Percentiles rank a stretch among this genome's conserved stretches.
Evolutionary conservation across 2,888 invertebrate species (phyloP).

Genomic region (Dexiosoma caninum): DNA sequence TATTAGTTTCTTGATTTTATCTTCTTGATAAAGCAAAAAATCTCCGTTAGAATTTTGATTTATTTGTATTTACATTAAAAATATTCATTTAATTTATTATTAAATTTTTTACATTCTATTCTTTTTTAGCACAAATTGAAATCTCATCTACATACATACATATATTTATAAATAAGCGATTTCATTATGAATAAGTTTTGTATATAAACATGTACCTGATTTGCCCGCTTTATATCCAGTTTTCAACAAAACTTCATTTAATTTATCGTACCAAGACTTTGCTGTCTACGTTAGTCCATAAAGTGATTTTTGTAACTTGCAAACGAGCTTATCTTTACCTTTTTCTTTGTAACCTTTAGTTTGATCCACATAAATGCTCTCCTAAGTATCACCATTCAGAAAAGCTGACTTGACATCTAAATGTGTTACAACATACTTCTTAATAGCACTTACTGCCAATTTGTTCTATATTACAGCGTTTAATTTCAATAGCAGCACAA

Average conservation of each 20-base stretch:
- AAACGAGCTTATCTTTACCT: constrained; percentile 1
- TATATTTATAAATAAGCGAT: not conserved
- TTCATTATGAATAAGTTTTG: not conserved
- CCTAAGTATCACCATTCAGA: constrained; percentile 9
- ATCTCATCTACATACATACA: constrained; percentile 17
- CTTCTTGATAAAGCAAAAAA: too few relatives aligned
- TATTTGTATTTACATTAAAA: too few relatives aligned
- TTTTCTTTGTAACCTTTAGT: not conserved
- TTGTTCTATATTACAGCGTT: too few relatives aligned
- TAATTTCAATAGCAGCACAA: too few relatives aligned
- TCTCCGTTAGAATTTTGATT: too few relatives aligned
- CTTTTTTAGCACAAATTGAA: not conserved
- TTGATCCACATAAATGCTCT: constrained; percentile 33
- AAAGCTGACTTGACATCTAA: too few relatives aligned
- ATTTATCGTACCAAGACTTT: constrained; percentile 14
- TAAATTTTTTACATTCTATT: not conserved
- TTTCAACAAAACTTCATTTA: constrained; percentile 2
- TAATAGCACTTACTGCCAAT: constrained; percentile 15
- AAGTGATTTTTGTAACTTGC: constrained; percentile 21
- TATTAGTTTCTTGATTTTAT: constrained; percentile 5
- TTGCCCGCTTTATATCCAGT: constrained; percentile 4
- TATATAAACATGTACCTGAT: constrained; percentile 23
- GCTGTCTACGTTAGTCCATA: constrained; percentile 16
- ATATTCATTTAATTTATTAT: not conserved
- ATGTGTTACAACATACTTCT: constrained; percentile 15